phyloP scores from a whole-genome alignment of 2,113 vertebrate genomes.

The Mustela lutreola region DNA sequence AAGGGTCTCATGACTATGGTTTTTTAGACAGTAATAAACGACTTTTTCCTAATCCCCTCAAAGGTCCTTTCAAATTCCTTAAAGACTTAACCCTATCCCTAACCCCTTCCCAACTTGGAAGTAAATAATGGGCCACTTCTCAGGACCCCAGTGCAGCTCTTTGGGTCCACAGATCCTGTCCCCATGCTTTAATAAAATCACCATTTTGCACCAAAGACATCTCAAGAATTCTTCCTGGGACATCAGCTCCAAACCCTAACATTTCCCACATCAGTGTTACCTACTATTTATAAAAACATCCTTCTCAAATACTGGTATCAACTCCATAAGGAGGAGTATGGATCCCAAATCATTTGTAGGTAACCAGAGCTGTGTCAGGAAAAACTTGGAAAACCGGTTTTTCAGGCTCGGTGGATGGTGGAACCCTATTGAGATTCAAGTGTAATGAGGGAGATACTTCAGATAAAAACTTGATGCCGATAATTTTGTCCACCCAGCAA shows the following conservation, averaged over 20 bases:
- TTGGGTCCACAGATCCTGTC: not conserved
- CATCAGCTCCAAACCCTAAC: not conserved
- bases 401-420: not conserved
- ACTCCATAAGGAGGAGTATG: not conserved
- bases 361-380: constrained; percentile 22
- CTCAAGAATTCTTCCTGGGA: not conserved
- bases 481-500: constrained; percentile 8
- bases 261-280: not conserved
- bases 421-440: constrained; percentile 33
- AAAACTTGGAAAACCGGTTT: constrained; percentile 73
- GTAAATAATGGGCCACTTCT: not conserved
- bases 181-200: not conserved
- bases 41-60: not conserved
- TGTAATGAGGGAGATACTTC: not conserved
- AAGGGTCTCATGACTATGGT: not conserved
- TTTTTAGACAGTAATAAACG: not conserved
- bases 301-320: not conserved
- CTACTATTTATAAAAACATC: not conserved
- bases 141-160: not conserved
- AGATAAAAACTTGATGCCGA: not conserved
- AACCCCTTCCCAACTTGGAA: not conserved
- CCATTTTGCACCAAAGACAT: not conserved
- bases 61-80: not conserved
- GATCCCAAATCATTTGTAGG: not conserved
- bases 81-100: not conserved